Percentiles rank a stretch among this genome's conserved stretches.
phyloP scores from a whole-genome alignment of 2,797 vertebrate species.

The Myiothlypis coronata region DNA sequence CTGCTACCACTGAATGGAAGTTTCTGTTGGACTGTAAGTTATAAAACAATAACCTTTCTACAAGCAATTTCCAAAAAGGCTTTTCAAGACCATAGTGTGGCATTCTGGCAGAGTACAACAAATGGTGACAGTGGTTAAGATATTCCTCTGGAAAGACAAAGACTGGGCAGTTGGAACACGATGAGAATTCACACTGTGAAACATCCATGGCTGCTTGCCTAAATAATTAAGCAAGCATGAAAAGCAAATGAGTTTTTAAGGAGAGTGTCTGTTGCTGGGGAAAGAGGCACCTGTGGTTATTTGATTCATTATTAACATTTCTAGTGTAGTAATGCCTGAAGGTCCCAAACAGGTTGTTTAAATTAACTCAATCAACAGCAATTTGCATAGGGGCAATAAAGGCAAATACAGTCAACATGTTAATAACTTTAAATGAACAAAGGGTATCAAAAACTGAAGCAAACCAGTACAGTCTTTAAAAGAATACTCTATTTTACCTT shows the following conservation, averaged over 20 bases:
- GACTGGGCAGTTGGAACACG: neutral
- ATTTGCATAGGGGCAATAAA: slow-evolving; percentile 63
- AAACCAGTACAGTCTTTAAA: neutral
- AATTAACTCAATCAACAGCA: slow-evolving; percentile 60
- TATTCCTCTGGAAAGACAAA: slow-evolving; percentile 18
- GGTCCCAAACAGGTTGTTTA: slow-evolving; percentile 65
- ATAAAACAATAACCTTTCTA: neutral
- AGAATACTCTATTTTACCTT: neutral
- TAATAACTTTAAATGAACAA: slow-evolving; percentile 42
- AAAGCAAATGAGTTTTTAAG: slow-evolving; percentile 70
- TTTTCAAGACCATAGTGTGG: neutral
- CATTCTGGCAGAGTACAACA: neutral
- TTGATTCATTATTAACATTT: slow-evolving; percentile 67
- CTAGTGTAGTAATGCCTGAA: slow-evolving; percentile 43
- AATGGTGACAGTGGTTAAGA: neutral
- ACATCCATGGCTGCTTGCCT: slow-evolving; percentile 63
- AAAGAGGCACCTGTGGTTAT: slow-evolving; percentile 68
- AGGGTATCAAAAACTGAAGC: slow-evolving; percentile 20
- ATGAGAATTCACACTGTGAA: slow-evolving; percentile 56
- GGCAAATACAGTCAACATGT: slow-evolving; percentile 48
- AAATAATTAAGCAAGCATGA: slow-evolving; percentile 69
- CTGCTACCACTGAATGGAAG: neutral
- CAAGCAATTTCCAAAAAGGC: neutral
- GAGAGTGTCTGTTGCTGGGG: slow-evolving; percentile 63
- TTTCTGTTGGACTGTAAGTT: neutral